Evolutionary conservation across 2,888 invertebrate species (phyloP), one percentile per base, ranked within the genome.

Genomic region (Eupithecia pulchellata): DNA sequence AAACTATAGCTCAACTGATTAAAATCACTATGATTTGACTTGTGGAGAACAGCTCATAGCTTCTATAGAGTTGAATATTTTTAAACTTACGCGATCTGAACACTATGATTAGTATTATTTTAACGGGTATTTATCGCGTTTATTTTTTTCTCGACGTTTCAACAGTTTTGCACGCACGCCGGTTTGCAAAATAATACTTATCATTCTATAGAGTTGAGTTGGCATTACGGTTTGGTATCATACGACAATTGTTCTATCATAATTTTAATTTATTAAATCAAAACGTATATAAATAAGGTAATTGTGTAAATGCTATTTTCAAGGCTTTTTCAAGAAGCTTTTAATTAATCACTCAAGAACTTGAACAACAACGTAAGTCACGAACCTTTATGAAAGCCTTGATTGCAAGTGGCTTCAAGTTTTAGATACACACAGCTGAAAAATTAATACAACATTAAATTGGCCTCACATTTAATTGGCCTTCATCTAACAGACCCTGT

Each of bases 381-480:
- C 36, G 30, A 9, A 66, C 39, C 66, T 58, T 58, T 58, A 65
- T 61, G 34, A 58, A 66, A 58, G 58, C 39, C 32, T n/a, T 55
- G 64, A 55, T 55, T 65, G 64, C 64, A 29, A 55, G 34, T 65
- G 55, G 55, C 64, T 25, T 32, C 55, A 34, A 55, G 34, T 27
- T 61, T 42, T 36, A 13, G 66, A 39, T 66, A 71, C 71, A 71
- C 62, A 71, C 67, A 30, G 67, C 20, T 1, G 3, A 64, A 67
- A 61, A 68, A 30, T 47, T 57, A 25, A 6, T 2, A 8, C 17
- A 61, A 47, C 42, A n/a, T n/a, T n/a, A n/a, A n/a, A n/a, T n/a
- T n/a, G n/a, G n/a, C n/a, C n/a, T n/a, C n/a, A n/a, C n/a, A n/a
- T n/a, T n/a, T n/a, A n/a, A n/a, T n/a, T n/a, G n/a, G n/a, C n/a